Evolutionary conservation across 1,140 invertebrate species (phyloP).

Genomic region (Lethocerus indicus): DNA sequence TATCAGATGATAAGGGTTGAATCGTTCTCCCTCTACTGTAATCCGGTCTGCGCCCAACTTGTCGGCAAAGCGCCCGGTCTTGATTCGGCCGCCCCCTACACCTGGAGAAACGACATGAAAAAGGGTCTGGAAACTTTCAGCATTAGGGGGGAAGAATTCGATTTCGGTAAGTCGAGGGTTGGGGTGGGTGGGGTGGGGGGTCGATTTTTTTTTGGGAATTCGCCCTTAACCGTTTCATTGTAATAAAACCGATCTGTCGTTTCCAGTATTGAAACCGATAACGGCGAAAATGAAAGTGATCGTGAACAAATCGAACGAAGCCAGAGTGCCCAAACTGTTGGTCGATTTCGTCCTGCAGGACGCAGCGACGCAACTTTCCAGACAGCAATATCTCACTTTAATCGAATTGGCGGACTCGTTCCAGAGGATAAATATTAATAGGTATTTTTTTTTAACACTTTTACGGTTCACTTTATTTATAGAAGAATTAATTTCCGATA

Average conservation of each 20-base stretch:
- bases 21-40: conserved; percentile 61
- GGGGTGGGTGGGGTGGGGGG: too few species aligned
- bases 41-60: conserved; percentile 30
- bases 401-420: conserved; percentile 46
- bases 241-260: background rate
- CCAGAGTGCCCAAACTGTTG: conserved; percentile 49
- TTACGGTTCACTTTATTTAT: conserved; percentile 15
- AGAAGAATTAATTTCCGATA: background rate
- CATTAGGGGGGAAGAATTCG: conserved; percentile 51
- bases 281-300: conserved; percentile 66
- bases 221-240: too few species aligned
- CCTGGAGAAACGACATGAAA: conserved; percentile 50
- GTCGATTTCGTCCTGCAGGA: conserved; percentile 62
- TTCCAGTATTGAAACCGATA: conserved; percentile 48
- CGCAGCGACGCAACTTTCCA: conserved; percentile 51
- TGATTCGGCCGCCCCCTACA: conserved; percentile 29
- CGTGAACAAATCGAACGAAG: conserved; percentile 51
- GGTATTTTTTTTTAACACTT: conserved; percentile 24
- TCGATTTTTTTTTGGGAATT: too few species aligned
- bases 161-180: conserved; percentile 44
- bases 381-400: conserved; percentile 54
- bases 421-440: conserved; percentile 45
- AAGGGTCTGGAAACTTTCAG: conserved; percentile 56
- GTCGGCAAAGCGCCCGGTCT: conserved; percentile 17
- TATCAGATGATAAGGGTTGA: conserved; percentile 64